phyloP scores from a whole-genome alignment of 2,797 vertebrate genomes.

The Alauda arvensis region DNA sequence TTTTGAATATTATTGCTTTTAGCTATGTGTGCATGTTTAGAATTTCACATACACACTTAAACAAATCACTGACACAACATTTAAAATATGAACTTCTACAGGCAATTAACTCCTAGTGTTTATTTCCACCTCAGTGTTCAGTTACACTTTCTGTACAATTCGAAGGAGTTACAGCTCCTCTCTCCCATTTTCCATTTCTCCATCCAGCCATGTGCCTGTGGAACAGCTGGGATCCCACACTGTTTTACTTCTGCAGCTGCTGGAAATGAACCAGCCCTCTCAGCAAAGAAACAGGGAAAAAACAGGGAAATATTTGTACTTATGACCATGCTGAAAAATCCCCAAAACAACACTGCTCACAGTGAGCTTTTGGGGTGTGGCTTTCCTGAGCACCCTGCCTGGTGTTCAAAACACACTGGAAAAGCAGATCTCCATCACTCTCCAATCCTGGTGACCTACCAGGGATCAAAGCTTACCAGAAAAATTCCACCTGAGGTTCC shows the following conservation, averaged over 20 bases:
- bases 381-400: not conserved
- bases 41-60: not conserved
- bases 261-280: not conserved
- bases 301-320: not conserved
- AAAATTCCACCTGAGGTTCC: not conserved
- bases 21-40: not conserved
- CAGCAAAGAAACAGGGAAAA: not conserved
- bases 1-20: not conserved
- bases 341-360: accelerated
- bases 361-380: accelerated
- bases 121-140: not conserved
- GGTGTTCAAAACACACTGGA: not conserved
- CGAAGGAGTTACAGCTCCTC: not conserved
- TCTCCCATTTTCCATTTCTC: not conserved
- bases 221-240: not conserved
- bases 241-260: accelerated
- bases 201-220: not conserved
- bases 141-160: not conserved
- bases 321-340: not conserved
- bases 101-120: not conserved
- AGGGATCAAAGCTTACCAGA: not conserved
- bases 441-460: not conserved
- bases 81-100: not conserved
- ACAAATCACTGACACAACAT: not conserved
- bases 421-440: not conserved